phyloP scores from a whole-genome alignment of 2,888 invertebrate species.

The Apamea epomidion region DNA sequence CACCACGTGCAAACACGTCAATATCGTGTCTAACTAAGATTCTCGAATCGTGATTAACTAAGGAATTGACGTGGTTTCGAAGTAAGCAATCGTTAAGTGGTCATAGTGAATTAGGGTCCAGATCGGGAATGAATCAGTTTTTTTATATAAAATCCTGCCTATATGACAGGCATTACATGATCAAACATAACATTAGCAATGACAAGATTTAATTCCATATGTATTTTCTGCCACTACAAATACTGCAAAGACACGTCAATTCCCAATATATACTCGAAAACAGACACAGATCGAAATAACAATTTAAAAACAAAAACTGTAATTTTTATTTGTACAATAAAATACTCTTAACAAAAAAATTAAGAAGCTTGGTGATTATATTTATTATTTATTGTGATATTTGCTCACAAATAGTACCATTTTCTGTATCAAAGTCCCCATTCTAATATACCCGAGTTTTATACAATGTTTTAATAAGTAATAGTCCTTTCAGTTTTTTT shows the following conservation, averaged over 20 bases:
- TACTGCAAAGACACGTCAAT: slow-evolving; percentile 26
- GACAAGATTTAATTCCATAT: not conserved
- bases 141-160: not conserved
- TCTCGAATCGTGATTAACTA: no score
- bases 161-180: not conserved
- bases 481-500: not conserved
- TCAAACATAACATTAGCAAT: not conserved
- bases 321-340: slow-evolving; percentile 56
- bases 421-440: slow-evolving; percentile 20
- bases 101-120: not conserved
- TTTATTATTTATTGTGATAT: slow-evolving; percentile 43
- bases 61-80: not conserved
- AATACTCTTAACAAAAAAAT: slow-evolving; percentile 39
- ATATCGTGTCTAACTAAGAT: no score
- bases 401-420: slow-evolving; percentile 30
- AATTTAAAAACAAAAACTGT: slow-evolving; percentile 26
- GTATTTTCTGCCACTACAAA: not conserved
- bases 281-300: slow-evolving; percentile 28
- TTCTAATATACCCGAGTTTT: slow-evolving; percentile 34
- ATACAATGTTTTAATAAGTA: slow-evolving; percentile 27
- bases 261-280: slow-evolving; percentile 15
- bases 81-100: not conserved
- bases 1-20: not conserved
- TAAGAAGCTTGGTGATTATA: slow-evolving; percentile 46
- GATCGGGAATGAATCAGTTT: not conserved